phyloP scores from a whole-genome alignment of 2,797 vertebrate species.

The Labroides dimidiatus region DNA sequence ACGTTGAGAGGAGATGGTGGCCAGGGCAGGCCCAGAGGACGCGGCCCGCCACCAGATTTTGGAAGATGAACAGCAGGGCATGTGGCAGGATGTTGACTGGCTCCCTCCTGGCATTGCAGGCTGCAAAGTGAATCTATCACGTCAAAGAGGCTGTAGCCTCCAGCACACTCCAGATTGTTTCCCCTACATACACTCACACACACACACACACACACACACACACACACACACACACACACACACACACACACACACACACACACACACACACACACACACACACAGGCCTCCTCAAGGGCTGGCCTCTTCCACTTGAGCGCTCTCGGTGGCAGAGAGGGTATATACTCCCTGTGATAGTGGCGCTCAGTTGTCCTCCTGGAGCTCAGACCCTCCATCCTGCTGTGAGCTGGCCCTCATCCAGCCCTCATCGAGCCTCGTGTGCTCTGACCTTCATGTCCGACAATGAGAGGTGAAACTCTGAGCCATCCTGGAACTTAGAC shows the following conservation, averaged over 20 bases:
- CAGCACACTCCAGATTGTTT: slow-evolving; percentile 78
- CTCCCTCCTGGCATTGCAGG: slow-evolving; percentile 65
- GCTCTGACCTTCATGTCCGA: slow-evolving; percentile 77
- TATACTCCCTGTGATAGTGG: slow-evolving; percentile 71
- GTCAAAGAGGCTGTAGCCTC: slow-evolving; percentile 75
- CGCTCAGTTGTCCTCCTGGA: slow-evolving; percentile 76
- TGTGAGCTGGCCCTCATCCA: slow-evolving; percentile 58
- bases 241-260: slow-evolving; percentile 35
- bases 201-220: slow-evolving; percentile 34
- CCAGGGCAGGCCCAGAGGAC: slow-evolving; percentile 55
- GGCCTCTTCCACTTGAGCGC: slow-evolving; percentile 77
- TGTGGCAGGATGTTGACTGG: slow-evolving; percentile 74
- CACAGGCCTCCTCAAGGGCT: slow-evolving; percentile 61
- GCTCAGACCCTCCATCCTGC: slow-evolving; percentile 69
- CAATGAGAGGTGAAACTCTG: slow-evolving; percentile 69
- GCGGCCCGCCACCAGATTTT: slow-evolving; percentile 65
- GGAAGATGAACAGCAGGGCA: slow-evolving; percentile 77
- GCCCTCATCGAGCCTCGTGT: slow-evolving; percentile 47
- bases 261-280: slow-evolving; percentile 28
- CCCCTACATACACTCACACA: slow-evolving; percentile 40
- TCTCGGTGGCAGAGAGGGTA: slow-evolving; percentile 69
- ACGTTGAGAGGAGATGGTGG: slow-evolving; percentile 41
- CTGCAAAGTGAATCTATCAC: slow-evolving; percentile 78
- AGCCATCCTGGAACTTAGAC: slow-evolving; percentile 40
- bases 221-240: slow-evolving; percentile 29